A percentile compares a stretch with the other conserved stretches of the same genome.
Evolutionary conservation across 2,113 vertebrate genomes (phyloP).

Genomic region (Corvus moneduloides): DNA sequence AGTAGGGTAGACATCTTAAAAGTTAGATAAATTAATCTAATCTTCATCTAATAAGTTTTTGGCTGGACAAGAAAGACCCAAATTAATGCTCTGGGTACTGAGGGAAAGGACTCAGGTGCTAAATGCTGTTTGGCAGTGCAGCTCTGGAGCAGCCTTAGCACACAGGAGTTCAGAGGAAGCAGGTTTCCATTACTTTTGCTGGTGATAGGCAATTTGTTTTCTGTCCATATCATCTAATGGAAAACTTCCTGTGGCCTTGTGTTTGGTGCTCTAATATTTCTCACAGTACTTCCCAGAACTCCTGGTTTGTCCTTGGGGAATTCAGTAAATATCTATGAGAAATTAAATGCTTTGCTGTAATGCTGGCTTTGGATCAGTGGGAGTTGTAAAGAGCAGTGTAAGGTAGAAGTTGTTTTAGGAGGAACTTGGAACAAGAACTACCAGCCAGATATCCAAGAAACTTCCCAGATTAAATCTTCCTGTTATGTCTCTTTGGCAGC

Average conservation of each 20-base stretch:
- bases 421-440: neutral
- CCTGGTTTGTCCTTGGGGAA: neutral
- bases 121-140: neutral
- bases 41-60: neutral
- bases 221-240: neutral
- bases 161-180: neutral
- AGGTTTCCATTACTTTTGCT: slow-evolving; percentile 1
- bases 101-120: neutral
- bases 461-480: neutral
- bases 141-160: neutral
- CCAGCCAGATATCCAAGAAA: neutral
- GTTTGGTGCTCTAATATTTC: neutral
- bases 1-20: neutral
- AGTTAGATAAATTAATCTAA: neutral
- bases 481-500: neutral
- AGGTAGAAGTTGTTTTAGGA: neutral
- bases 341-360: neutral
- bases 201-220: neutral
- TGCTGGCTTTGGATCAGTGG: neutral
- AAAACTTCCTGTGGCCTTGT: neutral
- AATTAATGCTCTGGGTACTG: neutral
- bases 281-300: neutral
- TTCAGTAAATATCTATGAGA: neutral
- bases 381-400: neutral
- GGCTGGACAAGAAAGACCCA: neutral